Percentiles rank a stretch among this genome's conserved stretches.
Evolutionary conservation across 2,113 vertebrate genomes (phyloP).

Genomic region (Tapirus terrestris): DNA sequence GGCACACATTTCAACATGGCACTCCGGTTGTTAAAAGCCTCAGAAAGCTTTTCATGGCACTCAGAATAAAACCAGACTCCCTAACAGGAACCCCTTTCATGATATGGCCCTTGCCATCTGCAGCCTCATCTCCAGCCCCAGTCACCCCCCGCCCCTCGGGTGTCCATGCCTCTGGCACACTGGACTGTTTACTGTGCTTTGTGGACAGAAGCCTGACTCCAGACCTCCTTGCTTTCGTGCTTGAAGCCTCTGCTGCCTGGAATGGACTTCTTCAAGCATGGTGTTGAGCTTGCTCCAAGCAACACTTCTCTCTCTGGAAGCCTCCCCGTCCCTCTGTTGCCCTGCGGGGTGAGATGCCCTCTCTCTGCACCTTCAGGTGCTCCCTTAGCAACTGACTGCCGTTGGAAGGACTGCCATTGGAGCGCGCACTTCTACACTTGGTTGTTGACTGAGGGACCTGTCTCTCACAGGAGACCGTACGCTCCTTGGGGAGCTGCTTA

Average conservation of each 20-base stretch:
- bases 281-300: not conserved
- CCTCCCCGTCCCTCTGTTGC: not conserved
- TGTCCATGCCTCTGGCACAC: not conserved
- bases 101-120: not conserved
- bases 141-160: not conserved
- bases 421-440: accelerated
- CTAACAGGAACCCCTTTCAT: not conserved
- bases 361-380: not conserved
- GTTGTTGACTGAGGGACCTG: too few species aligned
- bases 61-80: not conserved
- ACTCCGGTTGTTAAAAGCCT: not conserved
- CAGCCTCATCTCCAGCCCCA: not conserved
- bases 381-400: not conserved
- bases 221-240: not conserved
- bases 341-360: not conserved
- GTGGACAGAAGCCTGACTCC: not conserved
- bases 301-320: not conserved
- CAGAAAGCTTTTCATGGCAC: not conserved
- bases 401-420: not conserved
- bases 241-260: not conserved
- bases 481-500: not conserved
- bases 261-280: not conserved
- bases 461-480: not conserved
- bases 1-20: not conserved
- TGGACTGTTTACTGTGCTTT: too few species aligned